phyloP scores from a whole-genome alignment of 2,797 vertebrate genomes.

The Graptemys geographica region DNA sequence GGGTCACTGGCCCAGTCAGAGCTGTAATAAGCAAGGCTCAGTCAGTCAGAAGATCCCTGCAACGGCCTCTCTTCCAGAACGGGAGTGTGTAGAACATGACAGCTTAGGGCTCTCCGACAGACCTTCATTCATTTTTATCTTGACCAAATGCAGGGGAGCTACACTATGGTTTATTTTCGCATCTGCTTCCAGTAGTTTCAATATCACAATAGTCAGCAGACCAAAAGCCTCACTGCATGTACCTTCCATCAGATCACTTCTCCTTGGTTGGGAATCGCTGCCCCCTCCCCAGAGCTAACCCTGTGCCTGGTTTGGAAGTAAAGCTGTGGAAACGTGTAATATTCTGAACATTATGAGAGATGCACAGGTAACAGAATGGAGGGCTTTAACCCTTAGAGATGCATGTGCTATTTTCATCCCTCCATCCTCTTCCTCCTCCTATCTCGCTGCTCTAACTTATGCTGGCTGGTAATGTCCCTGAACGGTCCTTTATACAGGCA shows the following conservation, averaged over 20 bases:
- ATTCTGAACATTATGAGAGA: not conserved
- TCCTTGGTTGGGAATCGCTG: not conserved
- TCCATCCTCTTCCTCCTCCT: not conserved
- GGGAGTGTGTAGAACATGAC: not conserved
- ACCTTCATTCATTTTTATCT: not conserved
- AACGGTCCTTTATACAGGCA: not conserved
- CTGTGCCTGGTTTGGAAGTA: not conserved
- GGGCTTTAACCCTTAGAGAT: not conserved
- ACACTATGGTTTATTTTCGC: not conserved
- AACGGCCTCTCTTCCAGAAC: not conserved
- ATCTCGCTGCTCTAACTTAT: not conserved
- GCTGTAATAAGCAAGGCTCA: not conserved
- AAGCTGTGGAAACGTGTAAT: not conserved
- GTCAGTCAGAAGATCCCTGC: not conserved
- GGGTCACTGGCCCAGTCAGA: not conserved
- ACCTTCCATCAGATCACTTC: not conserved
- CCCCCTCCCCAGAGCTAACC: not conserved
- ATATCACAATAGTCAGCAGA: not conserved
- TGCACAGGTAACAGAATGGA: not conserved
- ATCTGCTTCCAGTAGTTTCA: not conserved
- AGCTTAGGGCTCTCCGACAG: not conserved
- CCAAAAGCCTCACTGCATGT: not conserved
- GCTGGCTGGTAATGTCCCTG: not conserved
- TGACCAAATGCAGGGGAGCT: not conserved
- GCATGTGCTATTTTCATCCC: not conserved